Conservation (phyloP, 2,797 vertebrate genomes). For the Petrocephalus schoutedeni region DNA sequence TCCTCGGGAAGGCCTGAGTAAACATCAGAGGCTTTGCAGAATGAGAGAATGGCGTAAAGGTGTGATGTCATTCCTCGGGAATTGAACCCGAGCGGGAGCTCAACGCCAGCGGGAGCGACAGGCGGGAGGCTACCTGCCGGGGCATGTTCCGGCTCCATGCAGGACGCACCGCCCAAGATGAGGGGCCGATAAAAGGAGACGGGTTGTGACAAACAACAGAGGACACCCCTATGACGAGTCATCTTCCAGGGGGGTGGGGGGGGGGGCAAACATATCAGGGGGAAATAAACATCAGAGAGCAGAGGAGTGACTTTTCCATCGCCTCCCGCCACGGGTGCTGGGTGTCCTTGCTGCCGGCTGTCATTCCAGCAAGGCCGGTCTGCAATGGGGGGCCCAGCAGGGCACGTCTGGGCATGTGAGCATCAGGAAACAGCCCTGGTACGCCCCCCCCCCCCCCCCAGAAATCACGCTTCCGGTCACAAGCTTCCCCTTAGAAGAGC, state of each 20-base stretch:
- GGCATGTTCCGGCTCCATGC: not conserved
- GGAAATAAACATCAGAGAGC: not conserved
- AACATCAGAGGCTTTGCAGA: not conserved
- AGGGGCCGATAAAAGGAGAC: not conserved
- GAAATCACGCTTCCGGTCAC: not conserved
- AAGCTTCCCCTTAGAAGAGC: not conserved
- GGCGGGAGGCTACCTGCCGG: not conserved
- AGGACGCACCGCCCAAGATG: not conserved
- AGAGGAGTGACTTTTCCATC: not conserved
- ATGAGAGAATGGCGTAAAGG: not conserved
- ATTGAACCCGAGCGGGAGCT: not conserved
- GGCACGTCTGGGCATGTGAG: not conserved
- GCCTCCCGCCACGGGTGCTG: no score
- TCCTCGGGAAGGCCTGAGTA: not conserved
- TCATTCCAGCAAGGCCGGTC: not conserved
- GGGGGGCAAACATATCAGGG: not conserved
- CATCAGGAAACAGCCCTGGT: not conserved
- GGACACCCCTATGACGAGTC: not conserved
- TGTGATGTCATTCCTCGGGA: not conserved
- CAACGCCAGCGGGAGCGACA: not conserved
- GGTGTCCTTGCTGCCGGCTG: not conserved
- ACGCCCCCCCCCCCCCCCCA: not conserved
- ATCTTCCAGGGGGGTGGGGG: not conserved
- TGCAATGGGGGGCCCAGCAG: not conserved
- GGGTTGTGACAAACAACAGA: not conserved